Base-by-base conservation (phyloP, 2,888 invertebrate genomes). In the Deilephila elpenor region DNA sequence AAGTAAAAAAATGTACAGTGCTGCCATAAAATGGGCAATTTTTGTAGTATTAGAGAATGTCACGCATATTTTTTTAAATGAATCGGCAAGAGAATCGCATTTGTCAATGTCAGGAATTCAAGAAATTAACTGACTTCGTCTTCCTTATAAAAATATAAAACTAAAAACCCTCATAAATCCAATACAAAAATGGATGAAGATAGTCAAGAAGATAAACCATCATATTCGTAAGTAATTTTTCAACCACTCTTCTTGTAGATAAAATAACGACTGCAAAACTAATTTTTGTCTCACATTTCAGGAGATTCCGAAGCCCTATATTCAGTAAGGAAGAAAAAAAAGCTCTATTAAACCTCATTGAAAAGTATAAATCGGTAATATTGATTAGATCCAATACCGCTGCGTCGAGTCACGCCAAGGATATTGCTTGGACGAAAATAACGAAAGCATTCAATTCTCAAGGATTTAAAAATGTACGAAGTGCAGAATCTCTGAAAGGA, bases 341-440 rank as follows among this genome's bases (percentile, higher is more conserved):
- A 76, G 78, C 83, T 2, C 81, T 94, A 11, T 44, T 93, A 11
- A 82, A 86, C 59, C 80, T 93, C 67, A 78, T 93, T 70, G 87
- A 88, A 62, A 90, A 89, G 79, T 86, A 89, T 76, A 93, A 92
- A 84, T 77, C 77, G 20, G 80, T 87, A 70, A 76, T 94, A 34
- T 81, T 91, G n/a, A 91, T 91, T 74, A 93, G 89, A 85, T 87
- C 89, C 0, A 88, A 85, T 3, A 88, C 82, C 73, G 75, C 86
- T 25, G 79, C 85, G 20, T 86, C 86, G 0, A 87, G 79, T 64
- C 84, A 86, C 59, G 88, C 88, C 1, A 94, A 93, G 79, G 91
- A 93, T 56, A 71, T 78, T 17, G 82, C 87, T n/a, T 94, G 94
- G 94, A 64, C 74, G 5, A 89, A 88, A 78, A 89, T 94, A 76